phyloP scores from a whole-genome alignment of 2,888 invertebrate genomes.

The Ceratothoa steindachneri region DNA sequence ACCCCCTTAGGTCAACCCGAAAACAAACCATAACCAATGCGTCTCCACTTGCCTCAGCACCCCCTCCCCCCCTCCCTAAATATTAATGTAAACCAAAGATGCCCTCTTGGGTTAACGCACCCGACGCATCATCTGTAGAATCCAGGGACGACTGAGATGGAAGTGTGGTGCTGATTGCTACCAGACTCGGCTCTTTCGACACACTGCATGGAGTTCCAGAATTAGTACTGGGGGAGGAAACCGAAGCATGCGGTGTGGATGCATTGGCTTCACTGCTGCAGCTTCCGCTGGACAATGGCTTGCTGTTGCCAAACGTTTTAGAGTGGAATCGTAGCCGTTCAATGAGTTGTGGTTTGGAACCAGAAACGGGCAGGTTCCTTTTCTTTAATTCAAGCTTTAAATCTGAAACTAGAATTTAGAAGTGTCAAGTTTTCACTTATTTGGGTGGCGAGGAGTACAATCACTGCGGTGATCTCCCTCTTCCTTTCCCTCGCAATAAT shows the following conservation, averaged over 20 bases:
- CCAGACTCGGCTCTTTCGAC: not conserved
- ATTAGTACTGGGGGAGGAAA: not conserved
- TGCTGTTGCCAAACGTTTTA: conserved; percentile 11
- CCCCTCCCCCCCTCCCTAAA: too few species aligned
- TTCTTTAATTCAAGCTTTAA: conserved; percentile 89
- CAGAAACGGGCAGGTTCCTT: conserved; percentile 89
- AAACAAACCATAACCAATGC: too few species aligned
- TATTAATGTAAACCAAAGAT: too few species aligned
- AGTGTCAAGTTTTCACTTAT: not conserved
- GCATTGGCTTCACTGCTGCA: too few species aligned
- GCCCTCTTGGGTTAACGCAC: too few species aligned
- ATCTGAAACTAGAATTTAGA: conserved; percentile 67
- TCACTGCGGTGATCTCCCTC: too few species aligned
- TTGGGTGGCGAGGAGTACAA: too few species aligned
- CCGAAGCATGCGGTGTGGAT: not conserved
- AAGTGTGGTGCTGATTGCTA: not conserved
- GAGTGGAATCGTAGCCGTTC: conserved; percentile 70
- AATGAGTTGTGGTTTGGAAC: conserved; percentile 89
- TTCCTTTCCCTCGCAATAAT: too few species aligned
- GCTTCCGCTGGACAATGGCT: not conserved
- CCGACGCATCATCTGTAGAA: conserved; percentile 24
- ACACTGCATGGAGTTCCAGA: not conserved
- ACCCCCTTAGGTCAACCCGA: too few species aligned
- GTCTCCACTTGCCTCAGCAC: too few species aligned
- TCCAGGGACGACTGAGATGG: conserved; percentile 21